Evolutionary conservation across 37 sponge, comb jelly and placozoan species (phyloP).

Genomic region (Theonella swinhoei): DNA sequence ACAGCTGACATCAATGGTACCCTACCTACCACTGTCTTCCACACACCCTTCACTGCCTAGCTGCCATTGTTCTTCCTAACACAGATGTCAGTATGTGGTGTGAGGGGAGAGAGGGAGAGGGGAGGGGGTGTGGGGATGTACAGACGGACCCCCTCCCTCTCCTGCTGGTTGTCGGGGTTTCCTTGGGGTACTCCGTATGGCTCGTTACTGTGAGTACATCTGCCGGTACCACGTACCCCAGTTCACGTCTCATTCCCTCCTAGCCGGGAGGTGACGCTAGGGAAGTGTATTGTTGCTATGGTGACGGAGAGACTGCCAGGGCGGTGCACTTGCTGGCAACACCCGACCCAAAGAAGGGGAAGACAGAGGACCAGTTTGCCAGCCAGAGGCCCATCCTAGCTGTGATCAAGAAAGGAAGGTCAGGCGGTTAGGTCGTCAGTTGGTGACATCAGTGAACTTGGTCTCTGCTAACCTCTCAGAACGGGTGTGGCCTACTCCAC

Average conservation of each 20-base stretch:
- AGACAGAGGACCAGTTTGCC: conserved; percentile 40
- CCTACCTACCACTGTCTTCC: no score
- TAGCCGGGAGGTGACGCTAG: conserved; percentile 73
- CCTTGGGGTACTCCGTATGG: conserved; percentile 72
- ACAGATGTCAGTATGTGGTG: no score
- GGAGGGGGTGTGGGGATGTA: background rate
- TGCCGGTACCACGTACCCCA: background rate
- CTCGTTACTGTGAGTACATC: conserved; percentile 43
- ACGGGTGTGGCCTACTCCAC: conserved; percentile 47
- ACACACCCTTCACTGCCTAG: no score
- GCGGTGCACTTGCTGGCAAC: conserved; percentile 65
- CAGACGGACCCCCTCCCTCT: conserved; percentile 30
- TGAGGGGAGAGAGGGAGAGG: no score
- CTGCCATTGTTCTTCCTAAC: no score
- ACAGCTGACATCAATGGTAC: conserved; percentile 39
- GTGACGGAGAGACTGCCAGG: conserved; percentile 57
- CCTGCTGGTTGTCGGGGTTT: conserved; percentile 55
- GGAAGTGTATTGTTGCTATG: conserved; percentile 58
- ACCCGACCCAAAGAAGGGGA: conserved; percentile 32
- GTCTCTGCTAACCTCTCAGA: no score
- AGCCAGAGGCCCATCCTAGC: conserved; percentile 75
- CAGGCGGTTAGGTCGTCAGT: no score
- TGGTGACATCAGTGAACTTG: no score
- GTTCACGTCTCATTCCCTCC: background rate
- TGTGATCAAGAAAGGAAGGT: conserved; percentile 71